These are phyloP conservation scores for Tetraodon nigroviridis DNA, from an alignment of 2,113 vertebrate species.

Conservation along the genomic window DNA sequence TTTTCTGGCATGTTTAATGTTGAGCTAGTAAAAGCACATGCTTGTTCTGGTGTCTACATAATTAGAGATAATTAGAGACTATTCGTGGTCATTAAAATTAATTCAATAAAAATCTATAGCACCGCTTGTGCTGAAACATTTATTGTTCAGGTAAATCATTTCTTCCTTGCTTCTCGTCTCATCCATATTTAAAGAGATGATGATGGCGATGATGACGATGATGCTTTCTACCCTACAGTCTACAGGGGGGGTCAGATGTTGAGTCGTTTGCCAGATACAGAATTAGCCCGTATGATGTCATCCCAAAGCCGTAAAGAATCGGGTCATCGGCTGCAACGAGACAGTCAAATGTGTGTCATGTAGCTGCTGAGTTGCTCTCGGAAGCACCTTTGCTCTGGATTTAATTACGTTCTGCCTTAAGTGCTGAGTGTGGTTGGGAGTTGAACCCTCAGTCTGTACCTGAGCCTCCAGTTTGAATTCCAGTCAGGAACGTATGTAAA, in stretches of 20 bases:
- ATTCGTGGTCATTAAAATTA: no score
- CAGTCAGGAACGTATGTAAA: neutral
- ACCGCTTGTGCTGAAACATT: no score
- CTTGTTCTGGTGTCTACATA: no score
- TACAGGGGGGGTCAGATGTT: neutral
- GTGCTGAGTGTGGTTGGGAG: conserved; percentile 1
- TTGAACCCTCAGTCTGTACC: conserved; percentile 11
- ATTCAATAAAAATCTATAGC: no score
- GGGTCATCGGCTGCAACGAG: conserved; percentile 57
- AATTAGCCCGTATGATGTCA: conserved; percentile 16
- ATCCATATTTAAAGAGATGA: no score
- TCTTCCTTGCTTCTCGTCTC: no score
- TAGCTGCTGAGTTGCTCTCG: conserved; percentile 54
- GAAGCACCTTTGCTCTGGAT: conserved; percentile 32
- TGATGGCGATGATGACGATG: no score
- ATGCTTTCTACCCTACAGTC: no score
- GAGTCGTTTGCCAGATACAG: conserved; percentile 40
- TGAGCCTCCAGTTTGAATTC: neutral
- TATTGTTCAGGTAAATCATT: no score
- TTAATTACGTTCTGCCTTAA: conserved; percentile 26
- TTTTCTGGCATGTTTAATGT: neutral
- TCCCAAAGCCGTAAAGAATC: conserved; percentile 49
- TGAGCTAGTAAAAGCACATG: neutral
- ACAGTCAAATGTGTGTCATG: conserved; percentile 52
- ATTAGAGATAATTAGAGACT: neutral